A percentile compares a stretch with the other conserved stretches of the same genome.
Evolutionary conservation across 2,797 vertebrate genomes (phyloP).

Genomic region (Rhodeus uyekii): DNA sequence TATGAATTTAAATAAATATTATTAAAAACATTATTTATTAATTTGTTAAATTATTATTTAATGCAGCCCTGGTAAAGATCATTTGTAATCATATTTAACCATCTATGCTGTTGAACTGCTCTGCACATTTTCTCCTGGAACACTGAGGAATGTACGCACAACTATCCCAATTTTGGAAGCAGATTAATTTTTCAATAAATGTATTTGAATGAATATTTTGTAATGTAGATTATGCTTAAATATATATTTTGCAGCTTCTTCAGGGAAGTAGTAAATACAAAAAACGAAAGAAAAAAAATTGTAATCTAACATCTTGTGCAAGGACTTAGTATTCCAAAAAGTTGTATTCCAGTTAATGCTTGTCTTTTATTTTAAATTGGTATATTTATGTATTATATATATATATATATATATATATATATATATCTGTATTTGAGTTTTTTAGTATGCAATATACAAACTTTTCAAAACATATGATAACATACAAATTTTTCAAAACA

Average conservation of each 20-base stretch:
- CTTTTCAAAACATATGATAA: background rate
- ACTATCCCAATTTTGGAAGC: background rate
- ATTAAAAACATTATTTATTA: background rate
- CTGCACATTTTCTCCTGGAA: background rate
- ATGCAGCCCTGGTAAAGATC: background rate
- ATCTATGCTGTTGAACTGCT: background rate
- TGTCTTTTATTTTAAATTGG: slow-evolving; percentile 9
- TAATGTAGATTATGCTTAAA: background rate
- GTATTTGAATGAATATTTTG: background rate
- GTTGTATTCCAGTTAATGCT: background rate
- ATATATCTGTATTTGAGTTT: no score
- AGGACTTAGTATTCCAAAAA: no score
- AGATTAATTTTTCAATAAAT: background rate
- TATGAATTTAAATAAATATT: background rate
- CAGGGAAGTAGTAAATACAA: no score
- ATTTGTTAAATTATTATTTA: background rate
- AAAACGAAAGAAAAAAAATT: no score
- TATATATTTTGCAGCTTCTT: no score
- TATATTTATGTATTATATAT: no score
- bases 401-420: no score
- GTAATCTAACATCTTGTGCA: no score
- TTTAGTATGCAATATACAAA: background rate
- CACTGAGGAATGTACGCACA: background rate
- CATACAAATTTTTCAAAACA: background rate
- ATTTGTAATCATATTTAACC: background rate